These are phyloP conservation scores for Macrophya alboannulata DNA, from an alignment of 2,888 invertebrate species.

Conservation along the genomic window DNA sequence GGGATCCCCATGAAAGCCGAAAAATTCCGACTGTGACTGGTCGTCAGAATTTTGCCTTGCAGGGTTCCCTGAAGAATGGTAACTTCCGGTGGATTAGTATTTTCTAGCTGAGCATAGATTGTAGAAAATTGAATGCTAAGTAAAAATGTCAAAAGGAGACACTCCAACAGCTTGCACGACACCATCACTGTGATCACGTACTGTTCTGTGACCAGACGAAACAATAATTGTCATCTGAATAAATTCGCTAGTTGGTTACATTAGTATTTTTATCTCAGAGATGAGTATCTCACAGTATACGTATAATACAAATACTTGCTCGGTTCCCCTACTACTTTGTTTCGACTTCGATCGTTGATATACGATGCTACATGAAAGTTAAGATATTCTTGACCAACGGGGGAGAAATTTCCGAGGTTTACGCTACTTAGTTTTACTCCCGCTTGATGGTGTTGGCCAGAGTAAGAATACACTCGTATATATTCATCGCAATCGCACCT, in stretches of 20 bases:
- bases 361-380: too few species aligned
- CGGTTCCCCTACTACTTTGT: not conserved
- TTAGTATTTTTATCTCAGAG: not conserved
- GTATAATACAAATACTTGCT: not conserved
- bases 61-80: not conserved
- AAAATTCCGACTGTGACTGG: not conserved
- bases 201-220: not conserved
- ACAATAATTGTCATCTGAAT: not conserved
- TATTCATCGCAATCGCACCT: too few species aligned
- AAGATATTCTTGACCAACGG: too few species aligned
- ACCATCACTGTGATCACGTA: not conserved
- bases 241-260: not conserved
- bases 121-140: constrained; percentile 1
- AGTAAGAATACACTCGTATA: too few species aligned
- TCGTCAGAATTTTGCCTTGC: not conserved
- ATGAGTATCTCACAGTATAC: not conserved
- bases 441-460: too few species aligned
- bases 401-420: too few species aligned
- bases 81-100: not conserved
- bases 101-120: not conserved
- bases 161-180: not conserved
- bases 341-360: not conserved
- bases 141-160: not conserved
- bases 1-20: not conserved
- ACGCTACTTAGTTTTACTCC: too few species aligned